Evolutionary conservation across 2,113 vertebrate species (phyloP).

Genomic region (Edolisoma coerulescens): DNA sequence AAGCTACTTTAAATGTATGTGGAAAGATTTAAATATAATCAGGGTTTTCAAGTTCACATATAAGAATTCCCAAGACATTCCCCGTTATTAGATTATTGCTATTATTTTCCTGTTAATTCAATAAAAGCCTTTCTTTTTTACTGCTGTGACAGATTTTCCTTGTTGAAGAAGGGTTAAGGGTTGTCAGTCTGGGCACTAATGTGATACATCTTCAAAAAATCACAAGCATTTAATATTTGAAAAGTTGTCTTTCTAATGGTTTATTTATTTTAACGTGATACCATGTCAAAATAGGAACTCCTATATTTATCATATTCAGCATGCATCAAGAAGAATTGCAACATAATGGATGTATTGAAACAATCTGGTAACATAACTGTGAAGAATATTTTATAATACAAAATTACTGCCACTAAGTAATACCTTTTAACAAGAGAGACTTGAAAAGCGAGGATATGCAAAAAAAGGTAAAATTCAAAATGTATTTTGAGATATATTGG

Average conservation of each 20-base stretch:
- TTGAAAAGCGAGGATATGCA: not conserved
- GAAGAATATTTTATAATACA: not conserved
- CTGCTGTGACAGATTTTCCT: not conserved
- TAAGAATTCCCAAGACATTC: not conserved
- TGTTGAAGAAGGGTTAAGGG: not conserved
- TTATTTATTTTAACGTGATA: not conserved
- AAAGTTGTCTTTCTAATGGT: not conserved
- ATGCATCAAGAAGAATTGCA: not conserved
- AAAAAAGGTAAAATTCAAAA: not conserved
- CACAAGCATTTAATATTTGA: not conserved
- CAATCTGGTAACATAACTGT: not conserved
- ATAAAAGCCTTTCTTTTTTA: not conserved
- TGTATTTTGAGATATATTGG: not conserved
- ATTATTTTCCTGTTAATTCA: not conserved
- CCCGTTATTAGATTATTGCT: not conserved
- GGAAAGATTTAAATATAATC: not conserved
- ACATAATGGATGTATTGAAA: not conserved
- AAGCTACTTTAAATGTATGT: not conserved
- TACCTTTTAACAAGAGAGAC: not conserved
- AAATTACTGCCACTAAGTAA: not conserved
- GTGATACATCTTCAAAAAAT: not conserved
- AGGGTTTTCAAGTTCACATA: not conserved
- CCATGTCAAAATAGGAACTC: not conserved
- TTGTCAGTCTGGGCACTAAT: not conserved
- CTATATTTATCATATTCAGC: not conserved